Evolutionary conservation across 2,888 invertebrate genomes (phyloP).

Genomic region (Idaea straminata): DNA sequence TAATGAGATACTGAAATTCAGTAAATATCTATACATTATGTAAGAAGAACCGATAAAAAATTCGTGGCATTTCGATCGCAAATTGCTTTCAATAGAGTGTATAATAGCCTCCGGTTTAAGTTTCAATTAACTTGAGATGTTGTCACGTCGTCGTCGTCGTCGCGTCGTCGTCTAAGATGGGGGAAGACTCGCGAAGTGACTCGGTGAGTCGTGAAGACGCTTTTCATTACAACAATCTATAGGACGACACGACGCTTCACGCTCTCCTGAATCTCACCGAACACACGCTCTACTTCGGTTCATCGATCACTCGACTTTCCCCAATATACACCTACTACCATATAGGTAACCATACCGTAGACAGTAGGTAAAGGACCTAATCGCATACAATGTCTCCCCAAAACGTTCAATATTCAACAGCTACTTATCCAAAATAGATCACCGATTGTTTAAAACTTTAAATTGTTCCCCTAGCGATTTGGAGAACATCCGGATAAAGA

Average conservation of each 20-base stretch:
- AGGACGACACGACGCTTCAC: slow-evolving; percentile 38
- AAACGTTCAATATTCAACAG: background rate
- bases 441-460: slow-evolving; percentile 1
- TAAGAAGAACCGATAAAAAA: background rate
- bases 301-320: background rate
- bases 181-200: slow-evolving; percentile 3
- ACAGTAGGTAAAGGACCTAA: background rate
- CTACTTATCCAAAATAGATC: slow-evolving; percentile 2
- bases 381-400: background rate
- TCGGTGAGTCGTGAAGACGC: slow-evolving; percentile 42
- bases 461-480: background rate
- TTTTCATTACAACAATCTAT: slow-evolving; percentile 64
- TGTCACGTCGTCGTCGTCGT: background rate
- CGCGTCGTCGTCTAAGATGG: background rate
- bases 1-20: background rate
- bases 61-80: background rate
- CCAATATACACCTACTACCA: no score
- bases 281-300: background rate
- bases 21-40: background rate
- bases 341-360: no score
- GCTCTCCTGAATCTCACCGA: slow-evolving; percentile 21
- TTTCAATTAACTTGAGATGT: background rate
- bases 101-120: background rate
- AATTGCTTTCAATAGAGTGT: background rate
- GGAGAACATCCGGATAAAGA: slow-evolving; percentile 3